Evolutionary conservation across 2,797 vertebrate species (phyloP), one percentile per base, ranked within the genome.

Genomic region (Ataeniobius toweri): DNA sequence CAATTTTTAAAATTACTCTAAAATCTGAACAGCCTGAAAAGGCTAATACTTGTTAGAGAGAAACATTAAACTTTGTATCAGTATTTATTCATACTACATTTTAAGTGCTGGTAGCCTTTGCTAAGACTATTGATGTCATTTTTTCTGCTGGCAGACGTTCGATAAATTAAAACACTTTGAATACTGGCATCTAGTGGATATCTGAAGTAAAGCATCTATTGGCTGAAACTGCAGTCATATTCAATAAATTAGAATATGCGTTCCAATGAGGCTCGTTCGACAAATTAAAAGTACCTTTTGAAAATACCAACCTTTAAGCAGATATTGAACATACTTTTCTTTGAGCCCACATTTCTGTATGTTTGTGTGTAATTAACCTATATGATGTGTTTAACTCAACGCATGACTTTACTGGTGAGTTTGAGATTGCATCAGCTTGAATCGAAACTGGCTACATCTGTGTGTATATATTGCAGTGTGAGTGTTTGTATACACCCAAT

Each of bases 141-240:
- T 9, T 51, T 16, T 20, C 50, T 22, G 0, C 7, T 48, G n/a
- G 5, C 9, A n/a, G 14, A n/a, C 0, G 10, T 48, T 56, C 0
- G 5, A 20, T 2, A 16, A 8, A 3, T 22, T 4, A 13, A 58
- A 74, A 59, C 26, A 75, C 74, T 41, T 73, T 80, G 22, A 82
- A 77, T 44, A 20, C 9, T 13, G 84, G 85, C 90, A 85, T 83
- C 92, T 83, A 58, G 87, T 90, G 92, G 86, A 71, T 39, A 4
- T 73, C 16, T 58, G 72, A 65, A 61, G 63, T 75, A 80, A 61
- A 46, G 28, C 83, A 79, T 14, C 67, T 73, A 13, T 16, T 28
- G 31, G 7, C 56, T 63, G 3, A 69, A 84, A 56, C 22, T 24
- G 1, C 5, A 24, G 70, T 41, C 8, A 24, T 24, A 55, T 36